phyloP scores from a whole-genome alignment of 2,797 vertebrate genomes.

The Microchirus variegatus region DNA sequence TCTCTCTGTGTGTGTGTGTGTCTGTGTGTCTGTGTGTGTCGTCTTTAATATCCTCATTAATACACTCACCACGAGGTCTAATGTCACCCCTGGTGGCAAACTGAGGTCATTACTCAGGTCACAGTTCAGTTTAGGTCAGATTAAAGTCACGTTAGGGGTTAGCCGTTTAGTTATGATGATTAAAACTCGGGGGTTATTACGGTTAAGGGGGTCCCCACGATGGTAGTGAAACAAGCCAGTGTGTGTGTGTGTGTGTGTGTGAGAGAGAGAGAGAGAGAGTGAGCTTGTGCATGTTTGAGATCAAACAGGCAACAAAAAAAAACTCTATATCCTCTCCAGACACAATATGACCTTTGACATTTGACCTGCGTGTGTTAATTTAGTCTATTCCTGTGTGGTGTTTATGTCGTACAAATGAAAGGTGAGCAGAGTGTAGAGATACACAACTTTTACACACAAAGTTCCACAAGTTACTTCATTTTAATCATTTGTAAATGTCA shows the following conservation, averaged over 20 bases:
- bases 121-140: neutral
- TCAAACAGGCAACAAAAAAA: constrained; percentile 40
- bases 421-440: no score
- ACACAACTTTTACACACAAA: no score
- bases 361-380: constrained; percentile 37
- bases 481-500: neutral
- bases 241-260: constrained; percentile 4
- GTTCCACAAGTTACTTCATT: neutral
- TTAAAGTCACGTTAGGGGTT: neutral
- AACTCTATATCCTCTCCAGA: constrained; percentile 64
- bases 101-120: no score
- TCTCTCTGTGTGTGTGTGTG: no score
- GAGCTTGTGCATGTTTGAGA: constrained; percentile 26
- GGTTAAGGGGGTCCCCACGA: neutral
- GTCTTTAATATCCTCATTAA: no score
- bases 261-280: neutral
- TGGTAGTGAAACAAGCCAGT: neutral
- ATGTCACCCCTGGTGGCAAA: no score
- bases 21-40: no score
- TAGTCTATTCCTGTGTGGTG: constrained; percentile 15
- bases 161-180: neutral
- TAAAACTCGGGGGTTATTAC: neutral
- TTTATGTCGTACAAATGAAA: constrained; percentile 54
- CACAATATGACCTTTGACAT: constrained; percentile 68
- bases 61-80: no score